These are phyloP conservation scores for Heterochromis multidens DNA, from an alignment of 2,113 vertebrate species.

Conservation along the genomic window DNA sequence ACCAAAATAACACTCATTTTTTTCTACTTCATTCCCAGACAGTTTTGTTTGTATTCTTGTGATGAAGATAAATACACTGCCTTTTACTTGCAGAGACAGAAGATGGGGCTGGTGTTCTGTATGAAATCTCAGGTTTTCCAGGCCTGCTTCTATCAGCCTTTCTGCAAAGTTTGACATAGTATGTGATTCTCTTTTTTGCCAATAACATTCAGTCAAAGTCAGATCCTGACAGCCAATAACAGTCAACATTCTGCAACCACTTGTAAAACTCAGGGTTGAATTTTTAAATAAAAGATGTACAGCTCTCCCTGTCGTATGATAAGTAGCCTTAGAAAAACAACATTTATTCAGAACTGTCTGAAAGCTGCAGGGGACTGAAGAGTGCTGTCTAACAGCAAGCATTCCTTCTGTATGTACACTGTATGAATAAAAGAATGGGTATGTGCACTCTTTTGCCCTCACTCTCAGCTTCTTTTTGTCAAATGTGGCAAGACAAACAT, in stretches of 20 bases:
- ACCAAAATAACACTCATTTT: constrained; percentile 2
- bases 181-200: background rate
- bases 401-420: background rate
- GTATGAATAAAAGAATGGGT: constrained; percentile 48
- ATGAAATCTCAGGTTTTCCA: background rate
- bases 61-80: constrained; percentile 39
- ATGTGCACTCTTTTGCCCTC: background rate
- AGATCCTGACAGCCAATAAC: constrained; percentile 1
- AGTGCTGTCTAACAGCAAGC: background rate
- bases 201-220: constrained; percentile 15
- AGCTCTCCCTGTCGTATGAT: background rate
- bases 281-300: background rate
- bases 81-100: constrained; percentile 38
- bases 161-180: background rate
- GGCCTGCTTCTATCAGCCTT: background rate
- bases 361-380: constrained; percentile 18
- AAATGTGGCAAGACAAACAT: constrained; percentile 3
- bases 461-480: background rate
- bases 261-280: background rate
- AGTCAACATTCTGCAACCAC: background rate
- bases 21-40: constrained; percentile 9
- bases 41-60: background rate
- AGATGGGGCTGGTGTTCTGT: constrained; percentile 56
- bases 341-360: constrained; percentile 8
- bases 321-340: background rate